Evolutionary conservation across 2,797 vertebrate genomes (phyloP).

Genomic region (Menidia menidia): DNA sequence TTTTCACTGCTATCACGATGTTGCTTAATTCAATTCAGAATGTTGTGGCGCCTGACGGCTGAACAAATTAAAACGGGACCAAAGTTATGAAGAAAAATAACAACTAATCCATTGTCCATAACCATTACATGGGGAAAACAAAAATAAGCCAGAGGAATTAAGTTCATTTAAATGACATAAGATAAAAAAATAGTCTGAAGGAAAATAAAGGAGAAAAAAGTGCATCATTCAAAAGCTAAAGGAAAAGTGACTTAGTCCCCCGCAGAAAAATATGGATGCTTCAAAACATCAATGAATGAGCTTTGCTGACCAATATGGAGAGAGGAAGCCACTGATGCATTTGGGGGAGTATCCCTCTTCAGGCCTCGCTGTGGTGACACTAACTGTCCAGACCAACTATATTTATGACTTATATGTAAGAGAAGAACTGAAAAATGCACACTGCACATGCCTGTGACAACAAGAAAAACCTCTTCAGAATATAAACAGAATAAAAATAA

Average conservation of each 20-base stretch:
- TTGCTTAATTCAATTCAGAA: too few species aligned
- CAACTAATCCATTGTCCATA: too few species aligned
- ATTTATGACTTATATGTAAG: neutral
- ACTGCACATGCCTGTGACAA: too few species aligned
- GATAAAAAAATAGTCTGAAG: neutral
- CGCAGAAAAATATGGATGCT: slow-evolving; percentile 11
- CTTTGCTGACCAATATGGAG: slow-evolving; percentile 49
- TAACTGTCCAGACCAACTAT: neutral
- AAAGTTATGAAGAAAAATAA: too few species aligned
- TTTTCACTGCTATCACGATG: too few species aligned
- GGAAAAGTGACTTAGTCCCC: slow-evolving; percentile 29
- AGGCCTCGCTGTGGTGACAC: slow-evolving; percentile 1
- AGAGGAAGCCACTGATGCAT: slow-evolving; percentile 55
- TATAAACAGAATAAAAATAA: too few species aligned
- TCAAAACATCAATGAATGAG: slow-evolving; percentile 44
- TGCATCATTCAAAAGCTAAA: slow-evolving; percentile 9
- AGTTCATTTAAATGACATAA: neutral
- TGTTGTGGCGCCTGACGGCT: too few species aligned
- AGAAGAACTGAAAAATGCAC: too few species aligned
- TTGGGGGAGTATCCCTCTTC: slow-evolving; percentile 34
- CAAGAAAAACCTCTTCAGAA: neutral
- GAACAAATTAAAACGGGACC: too few species aligned
- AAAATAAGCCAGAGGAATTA: neutral
- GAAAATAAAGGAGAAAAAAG: neutral
- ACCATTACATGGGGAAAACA: neutral